Conservation (phyloP, 2,113 vertebrate genomes). For the Hyperoodon ampullatus region DNA sequence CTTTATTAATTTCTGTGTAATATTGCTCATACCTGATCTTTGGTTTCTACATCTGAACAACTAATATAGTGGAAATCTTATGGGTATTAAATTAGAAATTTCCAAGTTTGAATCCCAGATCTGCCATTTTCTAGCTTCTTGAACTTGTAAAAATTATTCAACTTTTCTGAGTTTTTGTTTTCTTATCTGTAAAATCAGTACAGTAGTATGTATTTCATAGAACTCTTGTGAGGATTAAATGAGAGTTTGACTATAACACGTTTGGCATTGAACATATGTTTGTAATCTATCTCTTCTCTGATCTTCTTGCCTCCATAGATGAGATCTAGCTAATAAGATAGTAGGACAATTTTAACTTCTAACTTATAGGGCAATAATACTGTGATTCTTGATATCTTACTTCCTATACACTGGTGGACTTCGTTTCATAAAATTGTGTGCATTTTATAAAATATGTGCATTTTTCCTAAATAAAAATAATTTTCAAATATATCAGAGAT, state of each 20-base stretch:
- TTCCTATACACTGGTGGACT: background rate
- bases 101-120: background rate
- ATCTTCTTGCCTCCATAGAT: background rate
- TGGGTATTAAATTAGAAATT: background rate
- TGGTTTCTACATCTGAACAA: background rate
- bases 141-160: background rate
- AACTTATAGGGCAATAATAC: background rate
- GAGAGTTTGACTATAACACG: background rate
- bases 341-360: background rate
- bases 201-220: background rate
- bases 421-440: background rate
- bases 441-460: background rate
- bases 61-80: background rate
- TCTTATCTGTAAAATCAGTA: background rate
- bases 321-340: background rate
- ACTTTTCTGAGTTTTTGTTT: background rate
- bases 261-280: background rate
- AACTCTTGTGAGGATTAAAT: background rate
- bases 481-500: background rate
- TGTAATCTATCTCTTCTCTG: background rate
- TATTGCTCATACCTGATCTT: background rate
- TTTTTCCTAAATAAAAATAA: background rate
- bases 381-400: background rate
- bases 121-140: background rate
- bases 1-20: background rate